These are phyloP conservation scores for Oryzias javanicus DNA, from an alignment of 2,113 vertebrate species.

Conservation along the genomic window DNA sequence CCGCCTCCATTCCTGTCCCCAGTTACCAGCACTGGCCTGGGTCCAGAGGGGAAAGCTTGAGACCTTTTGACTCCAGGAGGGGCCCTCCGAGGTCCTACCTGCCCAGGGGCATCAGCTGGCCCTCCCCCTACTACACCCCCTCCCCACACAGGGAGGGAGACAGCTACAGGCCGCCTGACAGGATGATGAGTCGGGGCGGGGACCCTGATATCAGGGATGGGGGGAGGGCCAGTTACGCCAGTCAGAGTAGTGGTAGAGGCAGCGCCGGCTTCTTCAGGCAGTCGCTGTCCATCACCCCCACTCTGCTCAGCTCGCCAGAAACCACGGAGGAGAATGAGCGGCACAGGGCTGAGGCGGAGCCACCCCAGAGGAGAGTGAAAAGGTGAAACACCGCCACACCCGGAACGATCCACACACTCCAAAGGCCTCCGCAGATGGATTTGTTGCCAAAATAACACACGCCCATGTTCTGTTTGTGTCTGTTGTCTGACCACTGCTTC, in stretches of 20 bases:
- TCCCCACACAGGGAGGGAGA: constrained; percentile 60
- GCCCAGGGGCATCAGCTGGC: constrained; percentile 79
- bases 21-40: constrained; percentile 58
- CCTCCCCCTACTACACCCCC: constrained; percentile 68
- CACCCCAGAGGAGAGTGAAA: constrained; percentile 64
- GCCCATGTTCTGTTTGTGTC: constrained; percentile 21
- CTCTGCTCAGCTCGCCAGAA: constrained; percentile 79
- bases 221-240: constrained; percentile 77
- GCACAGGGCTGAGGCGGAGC: constrained; percentile 59
- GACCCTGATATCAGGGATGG: constrained; percentile 65
- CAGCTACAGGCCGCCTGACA: constrained; percentile 52
- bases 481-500: constrained; percentile 43
- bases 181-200: constrained; percentile 44
- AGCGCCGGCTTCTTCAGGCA: constrained; percentile 74
- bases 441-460: constrained; percentile 44
- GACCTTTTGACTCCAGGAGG: constrained; percentile 58
- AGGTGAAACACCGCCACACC: constrained; percentile 72
- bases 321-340: constrained; percentile 76
- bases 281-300: constrained; percentile 78
- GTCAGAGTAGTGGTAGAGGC: constrained; percentile 80
- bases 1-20: constrained; percentile 46
- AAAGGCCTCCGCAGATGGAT: constrained; percentile 30
- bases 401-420: constrained; percentile 36
- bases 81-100: constrained; percentile 67
- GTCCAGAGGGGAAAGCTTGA: constrained; percentile 52